phyloP scores from a whole-genome alignment of 1,140 invertebrate species.

The Leptopilina clavipes region DNA sequence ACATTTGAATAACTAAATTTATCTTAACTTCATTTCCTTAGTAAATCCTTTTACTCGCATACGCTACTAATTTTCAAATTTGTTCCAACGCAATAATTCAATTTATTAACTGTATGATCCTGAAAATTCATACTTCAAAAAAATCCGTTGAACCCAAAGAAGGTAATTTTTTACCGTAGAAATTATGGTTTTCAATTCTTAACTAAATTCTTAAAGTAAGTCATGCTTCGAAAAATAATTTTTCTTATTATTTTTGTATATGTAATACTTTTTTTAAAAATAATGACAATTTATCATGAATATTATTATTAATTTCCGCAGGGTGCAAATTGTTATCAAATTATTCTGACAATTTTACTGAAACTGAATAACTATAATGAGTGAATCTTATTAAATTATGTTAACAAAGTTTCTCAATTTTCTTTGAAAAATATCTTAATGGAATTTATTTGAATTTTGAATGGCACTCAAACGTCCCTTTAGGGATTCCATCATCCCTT shows the following conservation, averaged over 20 bases:
- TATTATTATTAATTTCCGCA: no score
- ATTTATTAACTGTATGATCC: background rate
- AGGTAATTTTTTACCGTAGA: no score
- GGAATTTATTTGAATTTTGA: background rate
- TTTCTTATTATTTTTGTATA: no score
- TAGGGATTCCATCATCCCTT: background rate
- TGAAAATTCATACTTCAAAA: background rate
- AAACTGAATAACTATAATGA: no score
- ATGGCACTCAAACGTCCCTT: conserved; percentile 30
- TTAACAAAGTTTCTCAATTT: background rate
- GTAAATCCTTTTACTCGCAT: background rate
- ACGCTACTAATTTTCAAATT: conserved; percentile 26
- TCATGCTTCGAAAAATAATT: no score
- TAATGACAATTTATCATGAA: no score
- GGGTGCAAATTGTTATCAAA: no score
- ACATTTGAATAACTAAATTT: conserved; percentile 24
- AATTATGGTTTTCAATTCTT: no score
- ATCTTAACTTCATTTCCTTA: conserved; percentile 20
- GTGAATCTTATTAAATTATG: background rate
- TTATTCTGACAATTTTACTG: no score
- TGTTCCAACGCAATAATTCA: background rate
- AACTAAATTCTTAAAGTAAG: no score
- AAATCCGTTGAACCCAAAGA: background rate
- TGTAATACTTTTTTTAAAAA: no score
- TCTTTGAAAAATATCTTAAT: background rate